Evolutionary conservation across 2,888 invertebrate species (phyloP).

Genomic region (Dicyrtomina minuta): DNA sequence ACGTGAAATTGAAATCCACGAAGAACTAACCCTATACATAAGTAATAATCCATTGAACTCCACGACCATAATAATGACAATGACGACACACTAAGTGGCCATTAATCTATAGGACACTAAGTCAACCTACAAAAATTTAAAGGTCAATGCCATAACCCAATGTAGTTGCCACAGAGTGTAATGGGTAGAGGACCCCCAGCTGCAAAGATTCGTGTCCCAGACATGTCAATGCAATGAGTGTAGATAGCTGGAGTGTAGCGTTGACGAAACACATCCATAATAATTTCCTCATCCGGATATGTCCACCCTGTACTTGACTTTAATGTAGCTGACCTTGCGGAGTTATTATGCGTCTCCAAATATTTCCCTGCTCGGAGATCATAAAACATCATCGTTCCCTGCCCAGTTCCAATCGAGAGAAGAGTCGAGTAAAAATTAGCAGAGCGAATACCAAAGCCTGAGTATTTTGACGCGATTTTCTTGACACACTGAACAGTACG

Average conservation of each 20-base stretch:
- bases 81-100: too few species aligned
- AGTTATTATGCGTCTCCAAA: constrained; percentile 84
- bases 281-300: constrained; percentile 49
- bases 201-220: constrained; percentile 86
- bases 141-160: constrained; percentile 84
- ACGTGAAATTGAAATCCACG: too few species aligned
- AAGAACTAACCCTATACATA: too few species aligned
- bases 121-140: not conserved
- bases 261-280: constrained; percentile 49
- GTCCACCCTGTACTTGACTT: constrained; percentile 81
- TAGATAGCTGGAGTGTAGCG: constrained; percentile 93
- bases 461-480: constrained; percentile 81
- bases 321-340: constrained; percentile 80
- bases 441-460: constrained; percentile 86
- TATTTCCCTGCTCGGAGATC: constrained; percentile 89
- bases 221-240: constrained; percentile 92
- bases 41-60: too few species aligned
- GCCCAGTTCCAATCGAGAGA: constrained; percentile 89
- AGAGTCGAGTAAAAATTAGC: constrained; percentile 87
- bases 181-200: constrained; percentile 94
- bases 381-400: constrained; percentile 84
- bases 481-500: constrained; percentile 75
- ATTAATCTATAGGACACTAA: too few species aligned
- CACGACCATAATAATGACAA: too few species aligned
- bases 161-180: constrained; percentile 89